Evolutionary conservation across 2,888 invertebrate genomes (phyloP), one percentile per base, ranked within the genome.

Genomic region (Torymus auratus): DNA sequence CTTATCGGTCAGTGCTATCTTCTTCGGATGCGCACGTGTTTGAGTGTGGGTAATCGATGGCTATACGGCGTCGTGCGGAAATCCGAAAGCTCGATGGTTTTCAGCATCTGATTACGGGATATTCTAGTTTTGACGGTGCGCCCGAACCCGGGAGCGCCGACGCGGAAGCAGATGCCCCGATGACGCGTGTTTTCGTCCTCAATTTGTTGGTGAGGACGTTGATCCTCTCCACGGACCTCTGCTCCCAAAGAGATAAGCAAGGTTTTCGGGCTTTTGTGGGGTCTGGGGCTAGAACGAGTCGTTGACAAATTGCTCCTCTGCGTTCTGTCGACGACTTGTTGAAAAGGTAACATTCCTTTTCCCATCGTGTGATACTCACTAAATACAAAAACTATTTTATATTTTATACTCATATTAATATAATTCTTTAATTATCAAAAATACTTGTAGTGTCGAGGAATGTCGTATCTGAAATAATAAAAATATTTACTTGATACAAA

Each of bases 121-220:
- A 56, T 15, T 64, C 53, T 41, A 41, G 62, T 17, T 64, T 53
- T 53, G 15, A 23, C 23, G 56, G n/a, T 12, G 55, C 23, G 13
- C 10, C 17, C 3, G 15, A 58, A 14, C 11, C 23, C 52, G 17
- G 11, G 12, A 5, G 14, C 60, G 52, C 52, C 20, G 61, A 41
- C 7, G 41, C 41, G 41, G 41, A 41, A 41, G 7, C 41, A 41
- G 41, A 41, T 7, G 41, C 41, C 41, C 41, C 41, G 41, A 41
- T 41, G 41, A 7, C 61, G 20, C 53, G 23, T 61, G 64, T 64
- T 53, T 62, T 73, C 28, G 62, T 53, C 53, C 64, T 52, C 72
- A 64, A 73, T 73, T 73, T 73, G 72, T 73, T 64, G 17, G 12
- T 17, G 14, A 61, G 71, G 52, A 52, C 71, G 61, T 28, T 73